These are phyloP conservation scores for Pentalonia nigronervosa DNA, from an alignment of 1,140 invertebrate species.

Conservation along the genomic window DNA sequence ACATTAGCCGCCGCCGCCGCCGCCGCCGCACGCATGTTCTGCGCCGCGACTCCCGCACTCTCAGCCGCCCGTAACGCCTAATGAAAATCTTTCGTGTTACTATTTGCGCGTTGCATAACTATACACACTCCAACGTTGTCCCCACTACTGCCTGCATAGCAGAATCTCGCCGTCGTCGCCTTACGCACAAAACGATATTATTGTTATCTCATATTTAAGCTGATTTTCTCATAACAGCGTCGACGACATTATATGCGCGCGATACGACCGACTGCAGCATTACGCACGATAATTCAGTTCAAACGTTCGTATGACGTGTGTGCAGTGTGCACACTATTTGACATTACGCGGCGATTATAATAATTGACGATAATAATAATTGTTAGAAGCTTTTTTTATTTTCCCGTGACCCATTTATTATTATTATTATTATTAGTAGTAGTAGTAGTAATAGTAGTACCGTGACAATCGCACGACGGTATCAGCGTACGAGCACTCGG, in stretches of 20 bases:
- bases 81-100: slow-evolving; percentile 14
- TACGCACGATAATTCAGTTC: not conserved
- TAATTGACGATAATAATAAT: slow-evolving; percentile 19
- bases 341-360: not conserved
- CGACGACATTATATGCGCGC: not conserved
- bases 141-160: slow-evolving; percentile 13
- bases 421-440: not conserved
- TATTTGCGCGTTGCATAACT: slow-evolving; percentile 7
- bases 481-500: not conserved
- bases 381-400: not conserved
- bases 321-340: no score
- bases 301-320: not conserved
- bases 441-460: not conserved
- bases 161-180: no score
- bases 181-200: slow-evolving; percentile 15
- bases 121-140: not conserved
- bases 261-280: not conserved
- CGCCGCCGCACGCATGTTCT: not conserved
- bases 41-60: not conserved
- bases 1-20: not conserved
- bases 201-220: not conserved
- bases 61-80: not conserved
- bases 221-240: not conserved
- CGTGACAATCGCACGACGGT: not conserved
- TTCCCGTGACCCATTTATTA: not conserved